A percentile compares a stretch with the other conserved stretches of the same genome.
Evolutionary conservation across 2,113 vertebrate genomes (phyloP).

Genomic region (Ciconia stormi): DNA sequence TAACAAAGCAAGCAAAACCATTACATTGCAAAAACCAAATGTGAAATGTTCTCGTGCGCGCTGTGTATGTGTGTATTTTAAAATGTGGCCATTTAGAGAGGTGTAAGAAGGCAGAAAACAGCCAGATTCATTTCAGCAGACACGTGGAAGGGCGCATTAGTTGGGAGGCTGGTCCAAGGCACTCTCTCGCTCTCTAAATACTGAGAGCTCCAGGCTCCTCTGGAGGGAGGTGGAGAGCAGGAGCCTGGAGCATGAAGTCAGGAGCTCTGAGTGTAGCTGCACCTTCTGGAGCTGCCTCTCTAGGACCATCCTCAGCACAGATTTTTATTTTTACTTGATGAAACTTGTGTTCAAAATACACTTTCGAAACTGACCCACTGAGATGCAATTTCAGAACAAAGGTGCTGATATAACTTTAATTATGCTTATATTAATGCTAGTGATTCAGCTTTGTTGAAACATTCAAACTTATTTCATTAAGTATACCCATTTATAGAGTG

Average conservation of each 20-base stretch:
- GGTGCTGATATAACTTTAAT: background rate
- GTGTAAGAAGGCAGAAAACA: constrained; percentile 27
- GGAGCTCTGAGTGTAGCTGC: background rate
- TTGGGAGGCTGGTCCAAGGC: background rate
- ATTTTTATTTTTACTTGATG: background rate
- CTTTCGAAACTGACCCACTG: background rate
- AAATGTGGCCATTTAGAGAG: constrained; percentile 29
- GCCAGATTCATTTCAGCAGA: constrained; percentile 10
- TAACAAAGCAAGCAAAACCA: constrained; percentile 41
- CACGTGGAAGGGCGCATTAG: background rate
- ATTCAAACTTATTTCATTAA: constrained; percentile 4
- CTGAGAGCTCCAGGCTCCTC: background rate
- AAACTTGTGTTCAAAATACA: background rate
- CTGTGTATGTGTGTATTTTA: background rate
- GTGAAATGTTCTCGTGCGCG: background rate
- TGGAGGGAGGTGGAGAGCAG: background rate
- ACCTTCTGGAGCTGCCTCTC: background rate
- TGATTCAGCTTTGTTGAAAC: background rate
- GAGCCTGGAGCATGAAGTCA: background rate
- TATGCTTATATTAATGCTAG: background rate
- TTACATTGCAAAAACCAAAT: constrained; percentile 11
- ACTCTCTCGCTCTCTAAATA: background rate
- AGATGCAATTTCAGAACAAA: background rate
- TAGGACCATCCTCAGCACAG: background rate
- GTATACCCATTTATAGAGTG: background rate